Conservation (phyloP, 2,888 invertebrate species). For the Autographa gamma region DNA sequence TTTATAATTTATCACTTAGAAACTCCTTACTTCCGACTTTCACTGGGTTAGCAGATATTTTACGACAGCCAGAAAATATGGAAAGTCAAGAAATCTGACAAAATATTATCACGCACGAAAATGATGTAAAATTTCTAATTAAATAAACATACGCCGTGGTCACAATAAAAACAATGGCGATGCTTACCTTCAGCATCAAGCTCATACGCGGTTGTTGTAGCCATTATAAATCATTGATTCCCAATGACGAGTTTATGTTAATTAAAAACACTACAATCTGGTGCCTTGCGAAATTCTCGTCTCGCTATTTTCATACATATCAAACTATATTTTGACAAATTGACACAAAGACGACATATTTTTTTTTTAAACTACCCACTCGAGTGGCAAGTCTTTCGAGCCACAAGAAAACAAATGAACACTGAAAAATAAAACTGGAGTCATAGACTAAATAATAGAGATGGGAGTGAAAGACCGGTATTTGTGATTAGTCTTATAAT, state of each 20-base stretch:
- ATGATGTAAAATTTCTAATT: slow-evolving; percentile 48
- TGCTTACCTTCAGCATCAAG: slow-evolving; percentile 83
- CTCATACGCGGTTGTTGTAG: slow-evolving; percentile 81
- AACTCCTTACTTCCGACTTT: slow-evolving; percentile 50
- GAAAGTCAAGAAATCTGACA: slow-evolving; percentile 50
- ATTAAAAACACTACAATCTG: slow-evolving; percentile 44
- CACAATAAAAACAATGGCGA: slow-evolving; percentile 15
- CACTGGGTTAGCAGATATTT: slow-evolving; percentile 45
- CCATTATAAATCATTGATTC: slow-evolving; percentile 72
- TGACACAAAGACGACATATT: slow-evolving; percentile 38
- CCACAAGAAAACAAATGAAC: slow-evolving; percentile 22
- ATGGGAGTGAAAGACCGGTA: slow-evolving; percentile 23
- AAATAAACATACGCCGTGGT: slow-evolving; percentile 26
- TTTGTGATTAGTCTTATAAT: slow-evolving; percentile 11
- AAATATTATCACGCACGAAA: slow-evolving; percentile 54
- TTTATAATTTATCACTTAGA: slow-evolving; percentile 39
- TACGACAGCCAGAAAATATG: slow-evolving; percentile 46
- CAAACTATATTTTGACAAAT: slow-evolving; percentile 65
- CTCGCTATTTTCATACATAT: slow-evolving; percentile 69
- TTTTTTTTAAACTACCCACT: slow-evolving; percentile 21
- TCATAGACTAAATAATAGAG: slow-evolving; percentile 8
- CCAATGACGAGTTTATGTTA: slow-evolving; percentile 36
- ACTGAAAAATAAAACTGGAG: neutral
- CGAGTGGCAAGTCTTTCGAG: slow-evolving; percentile 36
- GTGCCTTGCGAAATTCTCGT: slow-evolving; percentile 55